Evolutionary conservation across 2,113 vertebrate genomes (phyloP).

Genomic region (Pardalotus punctatus): DNA sequence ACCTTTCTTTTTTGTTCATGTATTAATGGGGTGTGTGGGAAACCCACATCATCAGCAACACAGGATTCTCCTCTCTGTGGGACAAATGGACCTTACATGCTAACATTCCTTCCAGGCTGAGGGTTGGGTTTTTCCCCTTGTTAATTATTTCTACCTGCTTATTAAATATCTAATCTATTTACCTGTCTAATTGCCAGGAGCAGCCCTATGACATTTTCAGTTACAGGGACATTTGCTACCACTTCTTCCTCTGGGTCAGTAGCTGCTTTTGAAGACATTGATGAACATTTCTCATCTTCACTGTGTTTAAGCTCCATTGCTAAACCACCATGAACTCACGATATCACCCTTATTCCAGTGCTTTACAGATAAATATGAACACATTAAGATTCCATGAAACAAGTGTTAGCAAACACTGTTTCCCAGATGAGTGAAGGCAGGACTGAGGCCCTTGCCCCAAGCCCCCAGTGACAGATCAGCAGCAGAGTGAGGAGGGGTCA

Average conservation of each 20-base stretch:
- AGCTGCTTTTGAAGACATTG: not conserved
- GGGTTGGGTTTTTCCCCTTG: fast-evolving
- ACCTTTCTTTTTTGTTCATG: not conserved
- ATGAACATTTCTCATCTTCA: not conserved
- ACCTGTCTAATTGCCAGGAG: not conserved
- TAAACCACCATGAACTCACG: not conserved
- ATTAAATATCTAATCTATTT: not conserved
- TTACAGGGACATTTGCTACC: not conserved
- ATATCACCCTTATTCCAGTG: not conserved
- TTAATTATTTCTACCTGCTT: not conserved
- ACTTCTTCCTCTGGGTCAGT: not conserved
- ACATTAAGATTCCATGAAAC: not conserved
- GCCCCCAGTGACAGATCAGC: not conserved
- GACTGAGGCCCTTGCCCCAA: not conserved
- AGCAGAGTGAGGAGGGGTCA: not conserved
- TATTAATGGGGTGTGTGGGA: not conserved
- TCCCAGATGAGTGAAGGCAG: not conserved
- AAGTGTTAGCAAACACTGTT: not conserved
- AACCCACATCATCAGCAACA: not conserved
- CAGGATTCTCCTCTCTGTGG: not conserved
- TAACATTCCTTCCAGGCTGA: not conserved
- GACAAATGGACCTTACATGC: not conserved
- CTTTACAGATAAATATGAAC: not conserved
- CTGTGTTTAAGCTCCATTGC: not conserved
- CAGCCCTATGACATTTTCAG: not conserved